Evolutionary conservation across 2,113 vertebrate genomes (phyloP), one percentile per base, ranked within the genome.

Genomic region (Eulemur rufifrons): DNA sequence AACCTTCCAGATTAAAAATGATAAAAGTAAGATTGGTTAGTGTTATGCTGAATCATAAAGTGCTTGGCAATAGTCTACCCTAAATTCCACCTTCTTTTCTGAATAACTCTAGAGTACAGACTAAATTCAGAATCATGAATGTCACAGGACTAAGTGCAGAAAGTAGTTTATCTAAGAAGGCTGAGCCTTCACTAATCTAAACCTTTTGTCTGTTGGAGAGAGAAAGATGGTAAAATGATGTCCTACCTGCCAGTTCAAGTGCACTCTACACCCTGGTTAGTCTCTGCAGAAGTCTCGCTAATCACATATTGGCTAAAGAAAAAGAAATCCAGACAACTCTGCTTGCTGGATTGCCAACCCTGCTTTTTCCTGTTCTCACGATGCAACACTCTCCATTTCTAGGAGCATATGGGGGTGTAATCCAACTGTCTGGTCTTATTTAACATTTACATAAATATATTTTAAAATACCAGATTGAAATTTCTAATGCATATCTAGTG

Each of bases 71-170:
- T 52, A 59, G 11, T 80, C 73, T 80, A 91, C 23, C 18, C 71
- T 88, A 45, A 69, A 66, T 52, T 45, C 29, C 23, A 66, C 39
- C 17, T 83, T 86, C 47, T 84, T 83, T 18, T 84, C 37, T 83
- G 52, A 68, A 56, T 69, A 76, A 76, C 37, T 95, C 45, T 61
- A 83, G 69, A 88, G 15, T 23, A 54, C 13, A 85, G 11, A 50
- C 42, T 14, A 95, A 83, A 93, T 56, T 84, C 61, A 91, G 52
- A 71, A 96, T 71, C 76, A 87, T 64, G 54, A 82, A 42, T 69
- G 29, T 4, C 3, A 8, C 20, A 56, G 23, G 27, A 61, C 2
- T 52, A 83, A 86, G 59, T 27, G 50, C n/a, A 73, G 25, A 84
- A 84, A 27, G n/a, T 21, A 61, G 47, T 93, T 93, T 93, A 63